Conservation (phyloP, 2,888 invertebrate genomes). For the Ethmia dodecea region DNA sequence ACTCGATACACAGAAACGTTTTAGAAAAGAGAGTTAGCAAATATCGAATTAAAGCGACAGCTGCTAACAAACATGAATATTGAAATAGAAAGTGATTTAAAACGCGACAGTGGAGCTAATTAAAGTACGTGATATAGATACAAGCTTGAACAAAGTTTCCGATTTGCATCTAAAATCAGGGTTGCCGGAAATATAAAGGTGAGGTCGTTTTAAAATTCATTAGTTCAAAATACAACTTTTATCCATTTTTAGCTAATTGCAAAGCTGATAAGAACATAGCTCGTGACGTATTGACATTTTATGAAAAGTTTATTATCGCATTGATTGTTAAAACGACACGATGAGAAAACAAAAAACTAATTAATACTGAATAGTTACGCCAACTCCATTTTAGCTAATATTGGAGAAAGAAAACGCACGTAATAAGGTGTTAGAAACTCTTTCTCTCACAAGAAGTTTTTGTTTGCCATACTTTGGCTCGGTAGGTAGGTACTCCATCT, state of each 20-base stretch:
- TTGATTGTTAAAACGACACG: background rate
- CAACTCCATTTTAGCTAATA: no score
- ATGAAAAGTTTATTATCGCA: background rate
- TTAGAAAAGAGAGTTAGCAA: slow-evolving; percentile 21
- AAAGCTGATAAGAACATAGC: no score
- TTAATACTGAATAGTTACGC: background rate
- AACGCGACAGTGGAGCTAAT: slow-evolving; percentile 22
- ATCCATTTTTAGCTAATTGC: no score
- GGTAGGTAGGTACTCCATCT: slow-evolving; percentile 32
- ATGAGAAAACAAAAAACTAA: background rate
- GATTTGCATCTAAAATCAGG: no score
- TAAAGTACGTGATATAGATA: slow-evolving; percentile 21
- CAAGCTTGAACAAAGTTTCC: no score
- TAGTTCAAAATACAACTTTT: no score
- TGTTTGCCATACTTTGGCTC: no score
- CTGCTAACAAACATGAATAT: slow-evolving; percentile 50
- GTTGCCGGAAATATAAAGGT: no score
- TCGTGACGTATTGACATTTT: background rate
- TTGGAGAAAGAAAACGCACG: no score
- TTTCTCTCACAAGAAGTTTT: slow-evolving; percentile 30
- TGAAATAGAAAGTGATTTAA: slow-evolving; percentile 41
- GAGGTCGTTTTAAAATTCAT: no score
- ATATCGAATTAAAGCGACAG: slow-evolving; percentile 32
- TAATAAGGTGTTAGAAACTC: slow-evolving; percentile 22
- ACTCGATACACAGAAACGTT: slow-evolving; percentile 14